phyloP scores from a whole-genome alignment of 2,113 vertebrate species.

The Grammomys surdaster region DNA sequence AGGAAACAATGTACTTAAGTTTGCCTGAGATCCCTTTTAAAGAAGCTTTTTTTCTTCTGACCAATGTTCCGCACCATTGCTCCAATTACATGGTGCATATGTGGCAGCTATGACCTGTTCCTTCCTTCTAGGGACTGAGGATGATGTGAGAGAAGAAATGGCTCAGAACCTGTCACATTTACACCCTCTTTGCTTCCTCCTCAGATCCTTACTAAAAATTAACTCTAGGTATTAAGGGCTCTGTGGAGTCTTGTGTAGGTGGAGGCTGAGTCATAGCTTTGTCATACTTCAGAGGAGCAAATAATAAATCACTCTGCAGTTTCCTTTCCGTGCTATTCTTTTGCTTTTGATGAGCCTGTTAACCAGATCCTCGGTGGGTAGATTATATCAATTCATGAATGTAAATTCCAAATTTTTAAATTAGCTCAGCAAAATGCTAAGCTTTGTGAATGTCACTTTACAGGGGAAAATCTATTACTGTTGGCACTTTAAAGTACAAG shows the following conservation, averaged over 20 bases:
- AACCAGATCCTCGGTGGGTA: slow-evolving; percentile 15
- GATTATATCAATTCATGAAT: slow-evolving; percentile 44
- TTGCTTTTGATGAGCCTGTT: slow-evolving; percentile 56
- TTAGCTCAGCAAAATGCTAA: slow-evolving; percentile 43
- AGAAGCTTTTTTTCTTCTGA: background rate
- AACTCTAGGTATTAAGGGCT: slow-evolving; percentile 35
- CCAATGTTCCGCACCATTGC: background rate
- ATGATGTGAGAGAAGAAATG: slow-evolving; percentile 1
- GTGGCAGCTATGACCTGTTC: background rate
- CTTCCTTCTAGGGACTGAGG: background rate
- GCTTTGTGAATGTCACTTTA: background rate
- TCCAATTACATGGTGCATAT: background rate
- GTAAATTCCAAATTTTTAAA: slow-evolving; percentile 57
- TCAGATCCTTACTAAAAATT: slow-evolving; percentile 48
- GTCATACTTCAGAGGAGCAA: slow-evolving; percentile 62
- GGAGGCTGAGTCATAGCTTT: slow-evolving; percentile 65
- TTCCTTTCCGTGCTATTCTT: slow-evolving; percentile 38
- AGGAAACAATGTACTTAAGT: background rate
- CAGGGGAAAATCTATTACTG: slow-evolving; percentile 30
- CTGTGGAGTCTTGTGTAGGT: slow-evolving; percentile 9
- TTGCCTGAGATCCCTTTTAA: background rate
- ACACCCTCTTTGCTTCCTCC: background rate
- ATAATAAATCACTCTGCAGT: slow-evolving; percentile 40
- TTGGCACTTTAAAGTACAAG: slow-evolving; percentile 32
- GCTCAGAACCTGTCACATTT: background rate